Evolutionary conservation across 2,113 vertebrate genomes (phyloP).

Genomic region (Corythaixoides concolor): DNA sequence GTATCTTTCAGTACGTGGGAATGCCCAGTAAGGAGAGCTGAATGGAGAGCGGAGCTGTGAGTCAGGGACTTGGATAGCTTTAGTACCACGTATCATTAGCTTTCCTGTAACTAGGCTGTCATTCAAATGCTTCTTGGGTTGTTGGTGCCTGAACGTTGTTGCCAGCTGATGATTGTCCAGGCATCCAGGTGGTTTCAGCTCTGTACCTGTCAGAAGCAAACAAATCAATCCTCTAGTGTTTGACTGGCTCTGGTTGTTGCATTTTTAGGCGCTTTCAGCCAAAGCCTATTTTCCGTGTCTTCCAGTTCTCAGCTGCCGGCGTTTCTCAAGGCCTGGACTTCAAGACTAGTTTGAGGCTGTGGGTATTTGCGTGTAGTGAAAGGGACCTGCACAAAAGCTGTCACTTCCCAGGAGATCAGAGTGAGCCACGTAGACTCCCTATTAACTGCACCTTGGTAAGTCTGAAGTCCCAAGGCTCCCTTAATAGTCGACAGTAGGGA

Average conservation of each 20-base stretch:
- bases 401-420: neutral
- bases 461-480: neutral
- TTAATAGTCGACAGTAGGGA: neutral
- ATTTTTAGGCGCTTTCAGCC: neutral
- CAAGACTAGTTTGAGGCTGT: neutral
- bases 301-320: neutral
- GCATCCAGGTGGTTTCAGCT: conserved; percentile 1
- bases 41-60: conserved; percentile 10
- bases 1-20: neutral
- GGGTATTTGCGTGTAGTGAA: neutral
- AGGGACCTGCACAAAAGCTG: neutral
- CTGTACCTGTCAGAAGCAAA: neutral
- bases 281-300: neutral
- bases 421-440: neutral
- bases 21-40: conserved; percentile 2
- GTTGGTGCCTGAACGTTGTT: neutral
- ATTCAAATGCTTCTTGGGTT: neutral
- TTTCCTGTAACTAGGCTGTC: neutral
- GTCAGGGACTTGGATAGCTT: neutral
- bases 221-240: neutral
- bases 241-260: neutral
- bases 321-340: neutral
- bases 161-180: conserved; percentile 13
- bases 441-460: neutral
- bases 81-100: neutral